Evolutionary conservation across 1,140 invertebrate species (phyloP), one percentile per base, ranked within the genome.

Genomic region (Ceratina japonica): DNA sequence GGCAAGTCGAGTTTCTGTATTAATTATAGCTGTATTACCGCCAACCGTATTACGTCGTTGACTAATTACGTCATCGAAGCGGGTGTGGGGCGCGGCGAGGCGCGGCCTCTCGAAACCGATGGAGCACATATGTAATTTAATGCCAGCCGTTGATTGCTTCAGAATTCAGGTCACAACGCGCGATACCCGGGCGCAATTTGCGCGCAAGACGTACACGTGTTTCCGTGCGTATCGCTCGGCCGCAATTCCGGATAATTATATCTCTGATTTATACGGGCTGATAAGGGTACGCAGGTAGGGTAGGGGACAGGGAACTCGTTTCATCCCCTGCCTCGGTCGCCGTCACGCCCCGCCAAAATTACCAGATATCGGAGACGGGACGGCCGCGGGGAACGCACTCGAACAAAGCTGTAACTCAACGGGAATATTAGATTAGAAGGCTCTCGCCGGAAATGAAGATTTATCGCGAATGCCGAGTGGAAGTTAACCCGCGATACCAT

Each of bases 101-200:
- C 37, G 59, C 71, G 61, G 31, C 58, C 51, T 51, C 62, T 64
- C 82, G 64, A 76, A 44, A 73, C 72, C 75, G 79, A 85, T 71
- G 73, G 71, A 74, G 81, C 80, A 73, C 80, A 82, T 76, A 77
- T 75, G 81, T 82, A 85, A 86, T 86, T 85, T 85, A 82, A 86
- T 75, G 76, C 71, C 63, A 80, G 74, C 69, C 73, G 64, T 59
- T 86, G 84, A 86, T 86, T 86, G 84, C 84, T 85, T 74, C 76
- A 79, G 80, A 85, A 86, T 86, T 86, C 80, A 66, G 84, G 83
- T 85, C 84, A 85, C 83, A 75, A 78, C 79, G 59, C 51, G 79
- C 54, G n/a, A 79, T 71, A 84, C n/a, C 58, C 58, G 58, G 37
- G 68, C 70, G 72, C 80, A 86, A 86, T 85, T 86, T 82, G 76